A percentile compares a stretch with the other conserved stretches of the same genome.
Conservation (phyloP, 2,797 vertebrate genomes). For the Acrocephalus scirpaceus region DNA sequence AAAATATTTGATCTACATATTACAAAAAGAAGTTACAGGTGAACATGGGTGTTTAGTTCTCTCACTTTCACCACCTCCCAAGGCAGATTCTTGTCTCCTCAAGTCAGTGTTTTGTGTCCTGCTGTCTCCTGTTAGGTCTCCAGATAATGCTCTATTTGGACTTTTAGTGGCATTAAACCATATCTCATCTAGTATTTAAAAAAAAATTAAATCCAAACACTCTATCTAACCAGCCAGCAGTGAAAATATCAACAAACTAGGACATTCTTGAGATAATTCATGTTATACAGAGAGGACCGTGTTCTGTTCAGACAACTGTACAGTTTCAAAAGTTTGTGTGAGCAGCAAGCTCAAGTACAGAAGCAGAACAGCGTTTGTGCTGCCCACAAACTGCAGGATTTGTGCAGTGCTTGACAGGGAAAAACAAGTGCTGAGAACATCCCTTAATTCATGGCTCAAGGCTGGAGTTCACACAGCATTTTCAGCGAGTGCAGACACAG, state of each 20-base stretch:
- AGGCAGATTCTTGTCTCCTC: not conserved
- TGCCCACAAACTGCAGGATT: not conserved
- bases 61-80: not conserved
- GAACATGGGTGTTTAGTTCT: not conserved
- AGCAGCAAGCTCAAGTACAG: not conserved
- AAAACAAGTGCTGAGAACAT: not conserved
- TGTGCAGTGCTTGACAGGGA: not conserved
- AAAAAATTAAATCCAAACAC: not conserved
- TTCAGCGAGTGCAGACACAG: not conserved
- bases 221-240: not conserved
- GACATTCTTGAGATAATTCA: not conserved
- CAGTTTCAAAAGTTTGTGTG: not conserved
- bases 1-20: not conserved
- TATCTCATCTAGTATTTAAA: not conserved
- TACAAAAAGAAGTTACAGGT: not conserved
- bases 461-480: not conserved
- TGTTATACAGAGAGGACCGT: not conserved
- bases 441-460: not conserved
- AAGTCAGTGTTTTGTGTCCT: not conserved
- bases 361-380: rapidly evolving
- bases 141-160: not conserved
- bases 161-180: not conserved
- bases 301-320: not conserved
- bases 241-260: not conserved
- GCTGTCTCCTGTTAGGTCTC: not conserved